Percentiles rank a stretch among this genome's conserved stretches.
phyloP scores from a whole-genome alignment of 92 coral and sea anemone species.

The Siderastrea siderea region DNA sequence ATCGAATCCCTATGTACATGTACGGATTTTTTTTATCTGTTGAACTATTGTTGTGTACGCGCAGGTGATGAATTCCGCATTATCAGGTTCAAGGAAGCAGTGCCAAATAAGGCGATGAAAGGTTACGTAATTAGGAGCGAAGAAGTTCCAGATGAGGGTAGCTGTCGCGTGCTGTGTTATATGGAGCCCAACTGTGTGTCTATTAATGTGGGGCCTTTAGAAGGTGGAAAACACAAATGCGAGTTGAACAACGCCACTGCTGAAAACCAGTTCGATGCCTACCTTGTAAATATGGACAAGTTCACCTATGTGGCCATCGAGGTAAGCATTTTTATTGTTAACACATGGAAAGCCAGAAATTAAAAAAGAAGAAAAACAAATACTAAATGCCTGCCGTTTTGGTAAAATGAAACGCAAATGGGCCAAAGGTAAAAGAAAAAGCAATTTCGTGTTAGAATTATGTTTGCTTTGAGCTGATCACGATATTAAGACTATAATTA shows the following conservation, averaged over 20 bases:
- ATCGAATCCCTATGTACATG: too few species aligned
- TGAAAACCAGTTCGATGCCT: not conserved
- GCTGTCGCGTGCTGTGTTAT: constrained; percentile 8
- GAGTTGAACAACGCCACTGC: constrained; percentile 15
- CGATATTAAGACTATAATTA: too few species aligned
- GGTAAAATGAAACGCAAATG: too few species aligned
- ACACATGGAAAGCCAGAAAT: too few species aligned
- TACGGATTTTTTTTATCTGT: too few species aligned
- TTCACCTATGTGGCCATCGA: not conserved
- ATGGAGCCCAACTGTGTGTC: constrained; percentile 31
- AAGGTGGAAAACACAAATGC: not conserved
- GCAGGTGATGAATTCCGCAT: not conserved
- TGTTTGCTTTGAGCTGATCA: too few species aligned
- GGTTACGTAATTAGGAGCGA: not conserved
- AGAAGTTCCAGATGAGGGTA: not conserved
- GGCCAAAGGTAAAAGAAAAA: too few species aligned
- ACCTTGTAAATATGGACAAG: not conserved
- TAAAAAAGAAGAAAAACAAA: too few species aligned
- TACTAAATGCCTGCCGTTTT: too few species aligned
- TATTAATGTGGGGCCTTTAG: constrained; percentile 17
- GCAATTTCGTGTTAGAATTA: too few species aligned
- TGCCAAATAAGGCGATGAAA: not conserved
- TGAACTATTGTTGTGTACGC: too few species aligned
- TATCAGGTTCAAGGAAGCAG: not conserved
- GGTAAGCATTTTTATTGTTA: not conserved